Evolutionary conservation across 2,888 invertebrate genomes (phyloP), one percentile per base, ranked within the genome.

Genomic region (Philopedon plagiatum): DNA sequence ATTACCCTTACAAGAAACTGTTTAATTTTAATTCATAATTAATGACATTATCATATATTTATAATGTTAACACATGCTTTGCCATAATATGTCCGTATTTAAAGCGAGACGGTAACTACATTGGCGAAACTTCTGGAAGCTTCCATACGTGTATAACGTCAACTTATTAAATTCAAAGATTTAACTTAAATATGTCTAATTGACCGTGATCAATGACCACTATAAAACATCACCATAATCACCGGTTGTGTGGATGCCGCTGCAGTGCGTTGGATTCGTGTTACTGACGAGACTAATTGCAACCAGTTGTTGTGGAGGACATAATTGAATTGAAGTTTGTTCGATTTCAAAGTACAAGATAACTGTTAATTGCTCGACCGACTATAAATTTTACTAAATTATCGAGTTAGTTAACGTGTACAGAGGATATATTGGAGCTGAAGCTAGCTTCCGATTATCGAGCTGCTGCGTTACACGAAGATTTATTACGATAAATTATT

Each of bases 311-410:
- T 63, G 68, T 73, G 60, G 64, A 54, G 39, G 60, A 61, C 61
- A 66, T 73, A 70, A 73, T 73, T 73, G 70, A 73, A 70, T 65
- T 49, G 61, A 61, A 66, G 70, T 70, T 70, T 69, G 70, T 70
- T 65, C 70, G 73, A 73, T 65, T 73, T 51, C 65, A 61, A 73
- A 73, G 69, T 73, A 73, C 73, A 70, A 73, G 73, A 70, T 70
- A 73, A 70, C 73, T 70, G 66, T 70, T 73, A 73, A 73, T 73
- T 70, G 73, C 65, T 49, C 49, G 46, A 49, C 65, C 61, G 73
- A 65, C 73, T 44, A 70, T 73, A 73, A 73, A 73, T 73, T 73
- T 57, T 51, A 51, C 41, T 70, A 66, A 65, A 70, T 73, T 73
- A 64, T 73, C 70, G 26, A 56, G 61, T 51, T 61, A 61, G 61